A percentile compares a stretch with the other conserved stretches of the same genome.
Evolutionary conservation across 2,888 invertebrate genomes (phyloP).

Genomic region (Merodon equestris): DNA sequence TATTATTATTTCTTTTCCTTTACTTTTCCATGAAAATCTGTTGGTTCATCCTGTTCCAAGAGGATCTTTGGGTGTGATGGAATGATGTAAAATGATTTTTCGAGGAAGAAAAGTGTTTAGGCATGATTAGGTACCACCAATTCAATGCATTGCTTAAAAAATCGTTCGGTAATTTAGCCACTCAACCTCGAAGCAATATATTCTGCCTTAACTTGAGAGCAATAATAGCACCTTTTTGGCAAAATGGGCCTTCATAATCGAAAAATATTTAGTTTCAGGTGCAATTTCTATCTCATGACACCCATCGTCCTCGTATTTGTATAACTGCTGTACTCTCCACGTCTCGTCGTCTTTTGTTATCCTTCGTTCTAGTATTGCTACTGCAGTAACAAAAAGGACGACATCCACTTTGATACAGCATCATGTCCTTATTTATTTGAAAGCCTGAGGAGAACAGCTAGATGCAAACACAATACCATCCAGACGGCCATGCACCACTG

Average conservation of each 20-base stretch:
- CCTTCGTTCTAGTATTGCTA: conserved; percentile 20
- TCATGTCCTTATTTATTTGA: conserved; percentile 33
- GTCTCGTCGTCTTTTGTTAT: conserved; percentile 8
- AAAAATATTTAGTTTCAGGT: conserved; percentile 57
- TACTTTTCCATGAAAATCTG: no score
- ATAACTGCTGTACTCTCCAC: conserved; percentile 1
- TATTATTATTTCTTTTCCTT: no score
- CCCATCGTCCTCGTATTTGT: conserved; percentile 5
- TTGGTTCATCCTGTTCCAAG: no score
- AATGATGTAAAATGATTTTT: no score
- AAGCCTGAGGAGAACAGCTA: conserved; percentile 40
- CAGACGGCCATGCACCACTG: background rate
- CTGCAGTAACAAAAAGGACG: conserved; percentile 1
- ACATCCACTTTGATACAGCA: no score
- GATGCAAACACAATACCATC: conserved; percentile 29
- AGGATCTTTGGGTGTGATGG: no score
- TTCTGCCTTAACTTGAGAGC: conserved; percentile 9
- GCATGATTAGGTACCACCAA: no score
- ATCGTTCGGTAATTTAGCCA: conserved; percentile 33
- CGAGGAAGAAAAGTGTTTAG: no score
- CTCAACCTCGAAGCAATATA: conserved; percentile 32
- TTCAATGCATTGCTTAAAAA: conserved; percentile 13
- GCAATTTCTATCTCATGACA: conserved; percentile 42
- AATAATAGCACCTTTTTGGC: conserved; percentile 33
- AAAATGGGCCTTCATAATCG: conserved; percentile 46